Conservation (phyloP, 1,140 invertebrate genomes). For the Hypsibius dujardini region DNA sequence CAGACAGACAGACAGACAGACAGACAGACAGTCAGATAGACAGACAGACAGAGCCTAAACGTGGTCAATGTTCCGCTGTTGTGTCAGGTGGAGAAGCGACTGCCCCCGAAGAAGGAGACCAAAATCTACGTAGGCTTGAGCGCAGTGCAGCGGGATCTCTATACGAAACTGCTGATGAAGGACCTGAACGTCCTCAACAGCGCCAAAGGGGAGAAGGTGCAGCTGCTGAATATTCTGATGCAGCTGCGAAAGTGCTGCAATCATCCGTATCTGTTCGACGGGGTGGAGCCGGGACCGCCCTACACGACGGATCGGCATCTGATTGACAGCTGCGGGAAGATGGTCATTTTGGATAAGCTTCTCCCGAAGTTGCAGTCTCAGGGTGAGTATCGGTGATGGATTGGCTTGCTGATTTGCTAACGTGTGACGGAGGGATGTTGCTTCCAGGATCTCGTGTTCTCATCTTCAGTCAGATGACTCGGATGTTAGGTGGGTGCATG, state of each 20-base stretch:
- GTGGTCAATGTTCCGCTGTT: no score
- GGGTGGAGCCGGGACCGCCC: constrained; percentile 33
- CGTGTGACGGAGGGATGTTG: no score
- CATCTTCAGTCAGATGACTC: constrained; percentile 40
- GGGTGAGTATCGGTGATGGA: not conserved
- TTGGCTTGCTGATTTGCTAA: no score
- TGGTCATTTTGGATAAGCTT: constrained; percentile 56
- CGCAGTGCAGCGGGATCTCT: constrained; percentile 42
- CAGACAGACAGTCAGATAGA: no score
- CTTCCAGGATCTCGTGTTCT: constrained; percentile 30
- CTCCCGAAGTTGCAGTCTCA: constrained; percentile 48
- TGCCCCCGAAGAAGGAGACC: constrained; percentile 48
- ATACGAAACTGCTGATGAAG: constrained; percentile 28
- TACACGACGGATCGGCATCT: constrained; percentile 43
- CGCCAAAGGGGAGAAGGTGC: constrained; percentile 21
- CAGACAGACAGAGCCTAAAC: no score
- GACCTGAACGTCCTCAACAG: constrained; percentile 12
- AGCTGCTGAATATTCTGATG: constrained; percentile 33
- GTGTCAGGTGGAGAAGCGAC: constrained; percentile 37
- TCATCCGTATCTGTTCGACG: constrained; percentile 51
- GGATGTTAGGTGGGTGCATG: constrained; percentile 27
- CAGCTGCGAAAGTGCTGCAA: constrained; percentile 48
- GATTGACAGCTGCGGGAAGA: constrained; percentile 62
- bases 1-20: no score
- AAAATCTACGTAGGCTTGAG: constrained; percentile 47